Base-by-base conservation (phyloP, 2,888 invertebrate genomes). In the Apamea crenata region DNA sequence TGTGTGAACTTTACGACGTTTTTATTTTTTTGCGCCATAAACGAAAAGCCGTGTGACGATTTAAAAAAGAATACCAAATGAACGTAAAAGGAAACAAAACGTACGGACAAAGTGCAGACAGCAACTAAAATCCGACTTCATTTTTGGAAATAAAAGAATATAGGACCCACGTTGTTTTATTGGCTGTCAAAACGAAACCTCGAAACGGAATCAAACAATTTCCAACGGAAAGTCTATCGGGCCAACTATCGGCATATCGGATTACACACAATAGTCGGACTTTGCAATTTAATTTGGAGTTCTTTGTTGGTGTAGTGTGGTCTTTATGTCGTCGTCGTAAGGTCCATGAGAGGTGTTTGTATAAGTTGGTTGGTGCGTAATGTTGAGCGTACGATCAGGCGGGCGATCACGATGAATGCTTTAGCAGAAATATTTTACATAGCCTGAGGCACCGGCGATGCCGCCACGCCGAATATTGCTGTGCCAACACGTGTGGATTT, bases 361-460 rank as follows among this genome's bases (percentile, higher is more conserved):
- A 81, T 91, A 92, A 92, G 91, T 92, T 93, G 91, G 94, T 84
- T 87, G 88, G 90, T 93, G 95, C 93, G 94, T 95, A 93, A 92
- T 93, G 92, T 93, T 91, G 93, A 92, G 93, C 92, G 93, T 92
- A 92, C 94, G 95, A 95, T 96, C 95, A 94, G 95, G 94, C 95
- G 88, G 90, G 92, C 96, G 96, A 96, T 96, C 96, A 96, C 96
- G 96, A 96, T 96, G 97, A 96, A 96, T 96, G 97, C 96, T 96
- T 95, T 95, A 95, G 95, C 95, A 96, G 97, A 96, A 97, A 97
- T 97, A 97, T 97, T 97, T 96, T 96, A 96, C 96, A 96, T 95
- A 90, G 96, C 97, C 96, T 89, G 94, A 92, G 95, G 96, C 96
- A 92, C 78, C 93, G 93, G 92, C 94, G 93, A 92, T 93, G 94